phyloP scores from a whole-genome alignment of 2,888 invertebrate genomes.

The Atherix ibis region DNA sequence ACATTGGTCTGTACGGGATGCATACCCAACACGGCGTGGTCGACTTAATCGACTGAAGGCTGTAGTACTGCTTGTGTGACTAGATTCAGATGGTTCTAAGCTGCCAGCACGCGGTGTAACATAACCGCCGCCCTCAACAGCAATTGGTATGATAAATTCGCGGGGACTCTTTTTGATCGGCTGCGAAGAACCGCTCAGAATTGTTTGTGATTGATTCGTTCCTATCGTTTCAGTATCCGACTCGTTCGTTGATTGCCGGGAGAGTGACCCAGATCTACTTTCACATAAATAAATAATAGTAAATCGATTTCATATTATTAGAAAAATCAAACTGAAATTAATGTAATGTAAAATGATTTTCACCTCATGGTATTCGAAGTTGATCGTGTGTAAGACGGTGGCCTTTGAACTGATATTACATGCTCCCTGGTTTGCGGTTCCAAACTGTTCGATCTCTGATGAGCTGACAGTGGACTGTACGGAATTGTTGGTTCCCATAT shows the following conservation, averaged over 20 bases:
- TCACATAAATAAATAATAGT: neutral
- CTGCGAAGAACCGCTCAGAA: constrained; percentile 33
- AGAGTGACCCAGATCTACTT: constrained; percentile 27
- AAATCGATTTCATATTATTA: neutral
- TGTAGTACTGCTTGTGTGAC: constrained; percentile 37
- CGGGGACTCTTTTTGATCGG: constrained; percentile 78
- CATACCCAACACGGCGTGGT: constrained; percentile 54
- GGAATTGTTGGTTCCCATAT: constrained; percentile 23
- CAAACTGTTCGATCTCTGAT: constrained; percentile 38
- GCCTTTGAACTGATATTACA: constrained; percentile 50
- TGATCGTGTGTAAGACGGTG: constrained; percentile 24
- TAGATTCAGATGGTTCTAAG: constrained; percentile 55
- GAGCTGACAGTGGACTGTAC: constrained; percentile 25
- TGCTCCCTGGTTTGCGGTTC: constrained; percentile 44
- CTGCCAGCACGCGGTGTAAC: constrained; percentile 47
- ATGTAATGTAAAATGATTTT: constrained; percentile 12
- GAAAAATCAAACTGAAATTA: neutral
- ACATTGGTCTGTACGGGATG: no score
- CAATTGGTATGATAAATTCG: constrained; percentile 87
- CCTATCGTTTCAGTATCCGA: constrained; percentile 49
- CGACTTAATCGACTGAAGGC: constrained; percentile 33
- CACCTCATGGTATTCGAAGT: constrained; percentile 26
- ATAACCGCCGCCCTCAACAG: constrained; percentile 78
- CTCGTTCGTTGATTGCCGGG: constrained; percentile 50
- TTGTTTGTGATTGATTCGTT: constrained; percentile 26